Evolutionary conservation across 2,888 invertebrate species (phyloP).

Genomic region (Tupiocoris notatus): DNA sequence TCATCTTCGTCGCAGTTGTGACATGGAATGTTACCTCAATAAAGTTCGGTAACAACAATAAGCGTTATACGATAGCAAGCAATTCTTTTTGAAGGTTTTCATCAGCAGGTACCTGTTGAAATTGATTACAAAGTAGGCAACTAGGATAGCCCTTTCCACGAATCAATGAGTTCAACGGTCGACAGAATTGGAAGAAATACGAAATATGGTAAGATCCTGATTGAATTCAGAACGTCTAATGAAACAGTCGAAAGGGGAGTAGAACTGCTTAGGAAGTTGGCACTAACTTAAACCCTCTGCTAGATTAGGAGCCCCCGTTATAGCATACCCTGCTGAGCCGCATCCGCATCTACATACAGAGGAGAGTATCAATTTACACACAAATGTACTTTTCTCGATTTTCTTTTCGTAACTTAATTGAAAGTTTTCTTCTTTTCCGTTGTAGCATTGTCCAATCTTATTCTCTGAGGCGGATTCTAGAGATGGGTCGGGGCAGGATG

Average conservation of each 20-base stretch:
- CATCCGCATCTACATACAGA: conserved; percentile 26
- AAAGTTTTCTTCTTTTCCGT: conserved; percentile 19
- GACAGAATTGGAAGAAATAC: neutral
- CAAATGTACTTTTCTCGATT: conserved; percentile 23
- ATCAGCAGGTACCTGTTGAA: too few species aligned
- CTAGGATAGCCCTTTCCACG: too few species aligned
- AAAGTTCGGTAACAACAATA: too few species aligned
- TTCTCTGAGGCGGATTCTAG: neutral
- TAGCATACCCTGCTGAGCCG: neutral
- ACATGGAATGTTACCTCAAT: too few species aligned
- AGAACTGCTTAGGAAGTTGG: neutral
- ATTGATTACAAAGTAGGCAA: too few species aligned
- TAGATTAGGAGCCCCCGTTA: neutral
- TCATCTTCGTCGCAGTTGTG: too few species aligned
- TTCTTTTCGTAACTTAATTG: conserved; percentile 31
- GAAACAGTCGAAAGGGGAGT: neutral
- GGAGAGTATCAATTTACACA: conserved; percentile 27
- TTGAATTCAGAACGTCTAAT: neutral
- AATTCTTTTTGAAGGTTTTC: too few species aligned
- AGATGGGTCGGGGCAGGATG: neutral
- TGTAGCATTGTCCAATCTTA: conserved; percentile 5
- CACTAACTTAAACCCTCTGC: neutral
- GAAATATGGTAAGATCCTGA: neutral
- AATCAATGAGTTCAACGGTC: neutral
- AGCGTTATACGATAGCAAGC: too few species aligned